A percentile compares a stretch with the other conserved stretches of the same genome.
phyloP scores from a whole-genome alignment of 2,113 vertebrate species.

The Cheirogaleus medius region DNA sequence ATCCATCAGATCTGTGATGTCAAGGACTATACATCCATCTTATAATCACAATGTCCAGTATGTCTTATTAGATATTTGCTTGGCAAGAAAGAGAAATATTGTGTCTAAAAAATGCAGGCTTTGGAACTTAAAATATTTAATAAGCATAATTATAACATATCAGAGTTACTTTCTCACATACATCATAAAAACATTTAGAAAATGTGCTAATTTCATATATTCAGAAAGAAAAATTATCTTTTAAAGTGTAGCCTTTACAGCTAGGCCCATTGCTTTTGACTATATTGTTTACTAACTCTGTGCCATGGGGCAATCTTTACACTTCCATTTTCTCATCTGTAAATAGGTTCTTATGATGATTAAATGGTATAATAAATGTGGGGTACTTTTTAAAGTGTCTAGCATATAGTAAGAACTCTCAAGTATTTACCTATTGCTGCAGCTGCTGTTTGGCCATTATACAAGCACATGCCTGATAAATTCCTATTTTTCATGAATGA shows the following conservation, averaged over 20 bases:
- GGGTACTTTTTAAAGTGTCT: neutral
- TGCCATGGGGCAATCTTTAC: neutral
- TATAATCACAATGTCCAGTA: neutral
- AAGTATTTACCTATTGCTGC: neutral
- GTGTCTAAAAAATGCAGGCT: neutral
- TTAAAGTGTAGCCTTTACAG: neutral
- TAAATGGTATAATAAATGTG: neutral
- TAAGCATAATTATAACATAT: neutral
- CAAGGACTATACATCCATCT: neutral
- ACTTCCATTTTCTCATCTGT: neutral
- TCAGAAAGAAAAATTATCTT: neutral
- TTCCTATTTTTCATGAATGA: constrained; percentile 27
- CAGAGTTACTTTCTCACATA: neutral
- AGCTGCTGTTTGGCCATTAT: neutral
- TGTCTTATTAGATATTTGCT: neutral
- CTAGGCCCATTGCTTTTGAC: neutral
- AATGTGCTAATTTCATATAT: constrained; percentile 5
- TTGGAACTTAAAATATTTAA: neutral
- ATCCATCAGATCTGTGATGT: neutral
- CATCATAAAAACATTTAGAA: constrained; percentile 16
- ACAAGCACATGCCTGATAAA: neutral
- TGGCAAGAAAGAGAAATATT: neutral
- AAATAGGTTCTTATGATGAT: neutral
- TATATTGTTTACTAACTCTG: neutral
- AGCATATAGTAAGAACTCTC: neutral